Conservation (phyloP, 1,140 invertebrate genomes). For the Halyomorpha halys region DNA sequence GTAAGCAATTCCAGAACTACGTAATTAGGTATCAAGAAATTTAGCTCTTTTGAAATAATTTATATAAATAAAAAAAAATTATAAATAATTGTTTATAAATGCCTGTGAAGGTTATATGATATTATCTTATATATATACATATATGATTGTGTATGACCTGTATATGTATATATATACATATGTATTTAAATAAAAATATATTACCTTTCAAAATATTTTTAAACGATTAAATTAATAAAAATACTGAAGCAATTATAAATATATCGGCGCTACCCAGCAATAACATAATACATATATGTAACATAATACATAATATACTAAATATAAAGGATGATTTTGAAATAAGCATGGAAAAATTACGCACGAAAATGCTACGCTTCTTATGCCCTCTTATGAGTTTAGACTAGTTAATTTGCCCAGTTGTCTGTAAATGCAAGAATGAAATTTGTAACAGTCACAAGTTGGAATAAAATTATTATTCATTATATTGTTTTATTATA, state of each 20-base stretch:
- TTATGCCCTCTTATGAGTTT: constrained; percentile 16
- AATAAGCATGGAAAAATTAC: constrained; percentile 9
- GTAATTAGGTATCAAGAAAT: constrained; percentile 23
- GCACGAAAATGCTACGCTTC: constrained; percentile 16
- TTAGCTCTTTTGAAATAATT: constrained; percentile 25
- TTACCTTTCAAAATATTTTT: constrained; percentile 23
- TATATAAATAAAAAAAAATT: background rate
- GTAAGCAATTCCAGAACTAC: constrained; percentile 20
- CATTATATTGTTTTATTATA: constrained; percentile 13
- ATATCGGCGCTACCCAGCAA: no score
- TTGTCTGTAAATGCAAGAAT: constrained; percentile 20
- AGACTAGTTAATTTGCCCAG: constrained; percentile 17
- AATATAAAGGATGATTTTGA: background rate
- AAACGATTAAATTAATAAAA: constrained; percentile 9
- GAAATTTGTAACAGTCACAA: constrained; percentile 19
- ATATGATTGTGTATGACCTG: background rate
- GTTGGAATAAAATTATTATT: constrained; percentile 20
- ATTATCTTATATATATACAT: background rate
- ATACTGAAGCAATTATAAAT: constrained; percentile 17
- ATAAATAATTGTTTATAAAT: constrained; percentile 14
- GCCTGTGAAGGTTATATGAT: background rate
- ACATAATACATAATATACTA: no score
- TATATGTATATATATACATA: constrained; percentile 4
- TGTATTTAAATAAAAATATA: constrained; percentile 8
- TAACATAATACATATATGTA: no score